Evolutionary conservation across 2,113 vertebrate genomes (phyloP).

Genomic region (Falcunculus frontatus): DNA sequence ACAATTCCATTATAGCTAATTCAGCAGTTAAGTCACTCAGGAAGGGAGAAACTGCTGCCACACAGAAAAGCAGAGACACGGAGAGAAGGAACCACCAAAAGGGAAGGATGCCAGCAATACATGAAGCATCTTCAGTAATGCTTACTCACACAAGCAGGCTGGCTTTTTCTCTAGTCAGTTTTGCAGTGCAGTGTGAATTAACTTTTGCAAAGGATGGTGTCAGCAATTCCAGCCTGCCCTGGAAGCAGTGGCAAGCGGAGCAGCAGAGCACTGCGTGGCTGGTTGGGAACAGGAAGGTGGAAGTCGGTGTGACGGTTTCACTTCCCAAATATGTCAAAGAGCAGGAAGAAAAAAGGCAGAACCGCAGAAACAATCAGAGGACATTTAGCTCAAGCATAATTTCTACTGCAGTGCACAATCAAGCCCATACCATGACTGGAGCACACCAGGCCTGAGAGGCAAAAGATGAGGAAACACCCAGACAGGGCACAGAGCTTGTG

Average conservation of each 20-base stretch:
- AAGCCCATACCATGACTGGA: accelerated
- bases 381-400: not conserved
- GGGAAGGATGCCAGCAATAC: not conserved
- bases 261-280: not conserved
- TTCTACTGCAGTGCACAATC: not conserved
- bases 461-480: not conserved
- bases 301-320: not conserved
- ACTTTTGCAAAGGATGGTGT: not conserved
- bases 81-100: not conserved
- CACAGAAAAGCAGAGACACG: not conserved
- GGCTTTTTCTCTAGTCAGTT: not conserved
- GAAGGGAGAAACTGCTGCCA: not conserved
- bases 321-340: not conserved
- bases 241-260: not conserved
- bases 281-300: not conserved
- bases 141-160: not conserved
- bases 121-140: not conserved
- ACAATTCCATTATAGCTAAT: not conserved
- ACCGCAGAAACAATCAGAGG: not conserved
- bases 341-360: not conserved
- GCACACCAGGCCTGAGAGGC: not conserved
- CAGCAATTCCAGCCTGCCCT: not conserved
- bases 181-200: not conserved
- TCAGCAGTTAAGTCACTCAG: not conserved
- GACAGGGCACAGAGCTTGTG: not conserved